Evolutionary conservation across 2,888 invertebrate species (phyloP), one percentile per base, ranked within the genome.

Genomic region (Adelognathus sp.): DNA sequence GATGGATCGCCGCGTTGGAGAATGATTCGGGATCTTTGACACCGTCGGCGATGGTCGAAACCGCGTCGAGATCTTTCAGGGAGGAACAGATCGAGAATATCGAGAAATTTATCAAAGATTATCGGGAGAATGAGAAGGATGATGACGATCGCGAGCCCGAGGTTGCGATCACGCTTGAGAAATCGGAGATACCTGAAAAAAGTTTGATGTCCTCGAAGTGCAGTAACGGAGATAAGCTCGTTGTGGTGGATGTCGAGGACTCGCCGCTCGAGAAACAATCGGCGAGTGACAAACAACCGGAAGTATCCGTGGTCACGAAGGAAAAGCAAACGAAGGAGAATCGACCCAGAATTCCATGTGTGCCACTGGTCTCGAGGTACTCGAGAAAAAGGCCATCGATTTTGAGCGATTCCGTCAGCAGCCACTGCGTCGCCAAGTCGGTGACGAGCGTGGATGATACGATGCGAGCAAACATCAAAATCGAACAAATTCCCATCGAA

Each of bases 31-130:
- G 72, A 9, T 18, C 61, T 27, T 60, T 63, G 16, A 69, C 50
- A 14, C 76, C 50, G 1, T 50, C 33, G 14, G 29, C 29, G 21
- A 52, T 5, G 18, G 6, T n/a, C 18, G 71, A 58, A 18, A 44
- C 41, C 14, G 80, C 63, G 24, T 80, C 75, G n/a, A 66, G 50
- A 39, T 74, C 76, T 1, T 77, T 76, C 1, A 78, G 73, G 27
- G 85, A 85, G 11, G 85, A 85, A 41, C 82, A 81, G 46, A 85
- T 85, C 14, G 84, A 85, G 46, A 85, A 85, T 67, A 84, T 85
- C 21, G 82, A 83, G 39, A 76, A 77, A 61, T 84, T 82, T 33
- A 84, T 84, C 46, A 69, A 76, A 7, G 83, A 83, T 74, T 83
- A 79, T 76, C 52, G 63, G 33, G 33, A 63, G 27, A 58, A 71